Evolutionary conservation across 2,888 invertebrate species (phyloP), one percentile per base, ranked within the genome.

Genomic region (Eustalomyia histrio): DNA sequence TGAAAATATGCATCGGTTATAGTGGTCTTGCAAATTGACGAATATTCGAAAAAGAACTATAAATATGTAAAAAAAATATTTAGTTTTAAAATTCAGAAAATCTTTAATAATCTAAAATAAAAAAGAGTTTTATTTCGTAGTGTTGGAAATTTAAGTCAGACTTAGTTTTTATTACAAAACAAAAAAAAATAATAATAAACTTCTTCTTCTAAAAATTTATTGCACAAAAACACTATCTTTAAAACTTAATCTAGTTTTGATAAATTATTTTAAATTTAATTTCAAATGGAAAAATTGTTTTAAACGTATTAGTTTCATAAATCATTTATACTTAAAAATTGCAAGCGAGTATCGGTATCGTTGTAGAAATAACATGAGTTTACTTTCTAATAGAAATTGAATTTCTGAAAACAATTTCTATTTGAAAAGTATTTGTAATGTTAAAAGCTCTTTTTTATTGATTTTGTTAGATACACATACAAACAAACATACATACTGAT

Each of bases 381-480:
- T 12, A 29, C 29, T 29, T 29, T 14, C n/a, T n/a, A 39, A 39
- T 39, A 47, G 39, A 12, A 39, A 3, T 24, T 3, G 39, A 8
- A 35, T 35, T 35, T 5, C 7, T 14, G 43, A 6, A 47, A 47
- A 47, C 43, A 14, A 47, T 47, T 47, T 47, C n/a, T 47, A 47
- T 47, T 47, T 2, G 43, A 12, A 47, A 47, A 18, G 16, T 12
- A 12, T 6, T 50, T 64, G n/a, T 33, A 9, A n/a, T 9, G 33
- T 16, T 35, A 3, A 35, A 64, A 50, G 12, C 53, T 61, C 10
- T 21, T 33, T n/a, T 21, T 47, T 71, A 79, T 63, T 73, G 78
- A 79, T 73, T 65, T 73, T 67, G 55, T 67, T 72, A 78, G 72
- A 72, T 47, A 65, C 0, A 71, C 33, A 29, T 10, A 9, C 57